These are phyloP conservation scores for Magallana ariakensis DNA, from an alignment of 1,140 invertebrate species.

Conservation along the genomic window DNA sequence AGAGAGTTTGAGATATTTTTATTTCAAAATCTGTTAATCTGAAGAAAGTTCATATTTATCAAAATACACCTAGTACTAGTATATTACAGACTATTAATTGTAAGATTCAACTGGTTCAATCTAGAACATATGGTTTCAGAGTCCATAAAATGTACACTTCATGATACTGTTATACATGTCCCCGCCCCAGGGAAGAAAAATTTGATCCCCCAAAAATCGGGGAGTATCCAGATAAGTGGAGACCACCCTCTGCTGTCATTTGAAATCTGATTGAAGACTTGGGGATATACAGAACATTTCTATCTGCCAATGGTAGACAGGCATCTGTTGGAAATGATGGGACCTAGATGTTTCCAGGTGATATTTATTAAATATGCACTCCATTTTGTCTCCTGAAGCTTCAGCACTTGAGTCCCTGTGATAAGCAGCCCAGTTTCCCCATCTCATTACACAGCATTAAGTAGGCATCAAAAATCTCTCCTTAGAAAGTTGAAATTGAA, in stretches of 20 bases:
- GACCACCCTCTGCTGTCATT: constrained; percentile 10
- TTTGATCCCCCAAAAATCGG: not conserved
- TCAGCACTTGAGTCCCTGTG: constrained; percentile 5
- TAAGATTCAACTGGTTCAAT: not conserved
- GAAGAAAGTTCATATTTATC: too few species aligned
- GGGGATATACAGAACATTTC: not conserved
- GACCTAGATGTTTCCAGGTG: constrained; percentile 14
- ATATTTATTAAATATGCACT: constrained; percentile 39
- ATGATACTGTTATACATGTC: not conserved
- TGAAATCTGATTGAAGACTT: not conserved
- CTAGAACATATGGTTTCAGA: not conserved
- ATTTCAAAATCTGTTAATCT: too few species aligned
- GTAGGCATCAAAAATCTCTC: constrained; percentile 14
- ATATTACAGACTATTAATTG: too few species aligned
- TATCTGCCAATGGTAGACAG: not conserved
- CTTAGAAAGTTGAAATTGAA: constrained; percentile 25
- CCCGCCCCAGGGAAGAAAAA: not conserved
- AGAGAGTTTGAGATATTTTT: too few species aligned
- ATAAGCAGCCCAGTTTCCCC: not conserved
- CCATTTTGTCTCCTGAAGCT: not conserved
- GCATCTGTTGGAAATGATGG: constrained; percentile 13
- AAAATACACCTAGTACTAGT: too few species aligned
- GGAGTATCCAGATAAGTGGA: not conserved
- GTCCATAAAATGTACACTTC: not conserved
- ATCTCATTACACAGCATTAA: constrained; percentile 6